phyloP scores from a whole-genome alignment of 2,113 vertebrate species.

The Charina bottae region DNA sequence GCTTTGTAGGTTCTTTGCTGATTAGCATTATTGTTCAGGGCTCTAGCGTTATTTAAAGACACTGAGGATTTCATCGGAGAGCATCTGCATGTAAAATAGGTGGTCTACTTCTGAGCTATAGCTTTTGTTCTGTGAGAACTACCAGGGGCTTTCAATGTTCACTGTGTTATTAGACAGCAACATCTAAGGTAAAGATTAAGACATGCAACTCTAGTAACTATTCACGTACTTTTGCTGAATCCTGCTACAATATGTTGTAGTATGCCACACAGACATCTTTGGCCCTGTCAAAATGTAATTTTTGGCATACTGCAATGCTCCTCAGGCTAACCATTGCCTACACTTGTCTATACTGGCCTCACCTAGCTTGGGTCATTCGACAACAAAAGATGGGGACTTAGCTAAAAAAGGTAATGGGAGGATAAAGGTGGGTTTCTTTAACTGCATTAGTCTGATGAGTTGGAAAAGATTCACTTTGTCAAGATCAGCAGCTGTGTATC shows the following conservation, averaged over 20 bases:
- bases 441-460: not conserved
- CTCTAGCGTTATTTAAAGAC: not conserved
- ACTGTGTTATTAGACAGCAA: not conserved
- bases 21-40: not conserved
- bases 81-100: not conserved
- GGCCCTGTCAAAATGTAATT: not conserved
- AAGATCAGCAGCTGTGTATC: too few species aligned
- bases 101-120: not conserved
- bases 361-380: not conserved
- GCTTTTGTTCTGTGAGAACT: not conserved
- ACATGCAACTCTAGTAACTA: not conserved
- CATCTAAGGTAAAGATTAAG: not conserved
- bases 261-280: too few species aligned
- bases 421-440: not conserved
- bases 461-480: slow-evolving; percentile 10
- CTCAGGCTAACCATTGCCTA: not conserved
- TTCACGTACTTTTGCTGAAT: not conserved
- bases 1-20: not conserved
- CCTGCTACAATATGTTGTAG: not conserved
- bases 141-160: not conserved
- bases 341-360: not conserved
- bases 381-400: not conserved
- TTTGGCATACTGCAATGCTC: not conserved
- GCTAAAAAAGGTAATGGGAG: not conserved
- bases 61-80: not conserved